phyloP scores from a whole-genome alignment of 2,113 vertebrate species.

The Neodontobutis hainanensis region DNA sequence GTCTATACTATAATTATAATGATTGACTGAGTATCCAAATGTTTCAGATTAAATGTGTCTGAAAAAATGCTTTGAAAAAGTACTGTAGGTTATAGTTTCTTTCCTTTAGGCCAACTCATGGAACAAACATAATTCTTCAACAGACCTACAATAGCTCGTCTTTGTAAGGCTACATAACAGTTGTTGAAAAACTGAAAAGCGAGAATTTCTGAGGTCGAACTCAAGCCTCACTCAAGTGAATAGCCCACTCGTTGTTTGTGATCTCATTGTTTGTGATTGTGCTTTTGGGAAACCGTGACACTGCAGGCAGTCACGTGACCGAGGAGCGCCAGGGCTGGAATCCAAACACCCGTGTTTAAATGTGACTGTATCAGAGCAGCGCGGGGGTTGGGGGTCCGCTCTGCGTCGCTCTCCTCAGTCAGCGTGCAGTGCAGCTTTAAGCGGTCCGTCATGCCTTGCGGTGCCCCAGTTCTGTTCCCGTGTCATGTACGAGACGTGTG shows the following conservation, averaged over 20 bases:
- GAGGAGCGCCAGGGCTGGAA: neutral
- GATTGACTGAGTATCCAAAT: too few relatives aligned
- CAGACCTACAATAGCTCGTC: too few relatives aligned
- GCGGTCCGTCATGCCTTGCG: constrained; percentile 78
- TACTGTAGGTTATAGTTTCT: too few relatives aligned
- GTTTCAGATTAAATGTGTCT: too few relatives aligned
- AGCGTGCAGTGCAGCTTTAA: constrained; percentile 73
- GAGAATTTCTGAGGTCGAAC: too few relatives aligned
- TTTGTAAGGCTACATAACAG: neutral
- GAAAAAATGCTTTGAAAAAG: too few relatives aligned
- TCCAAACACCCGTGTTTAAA: neutral
- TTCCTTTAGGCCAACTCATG: too few relatives aligned
- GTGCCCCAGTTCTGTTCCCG: constrained; percentile 69
- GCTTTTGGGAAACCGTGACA: constrained; percentile 5
- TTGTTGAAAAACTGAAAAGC: neutral
- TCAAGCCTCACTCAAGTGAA: too few relatives aligned
- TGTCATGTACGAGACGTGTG: constrained; percentile 44
- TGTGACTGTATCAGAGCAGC: constrained; percentile 8
- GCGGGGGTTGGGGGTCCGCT: constrained; percentile 11
- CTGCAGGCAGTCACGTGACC: neutral
- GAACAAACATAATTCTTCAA: too few relatives aligned
- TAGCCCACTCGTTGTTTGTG: too few relatives aligned
- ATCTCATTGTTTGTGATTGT: too few relatives aligned
- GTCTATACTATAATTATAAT: too few relatives aligned
- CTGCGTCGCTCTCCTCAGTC: constrained; percentile 14